phyloP scores from a whole-genome alignment of 2,888 invertebrate genomes.

The Xestia sexstrigata region DNA sequence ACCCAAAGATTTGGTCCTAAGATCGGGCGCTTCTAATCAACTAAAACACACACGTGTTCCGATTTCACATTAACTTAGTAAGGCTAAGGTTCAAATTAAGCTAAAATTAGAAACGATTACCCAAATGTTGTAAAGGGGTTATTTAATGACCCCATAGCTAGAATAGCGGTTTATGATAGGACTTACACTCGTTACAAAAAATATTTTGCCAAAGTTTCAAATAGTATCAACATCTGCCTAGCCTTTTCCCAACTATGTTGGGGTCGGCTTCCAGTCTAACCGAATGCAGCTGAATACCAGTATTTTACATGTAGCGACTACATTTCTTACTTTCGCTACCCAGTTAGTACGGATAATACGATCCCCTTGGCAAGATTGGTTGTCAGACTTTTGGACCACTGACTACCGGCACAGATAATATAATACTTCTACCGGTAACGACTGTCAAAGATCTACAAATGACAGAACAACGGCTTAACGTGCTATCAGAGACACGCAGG shows the following conservation, averaged over 20 bases:
- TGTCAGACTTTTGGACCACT: neutral
- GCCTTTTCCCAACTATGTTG: neutral
- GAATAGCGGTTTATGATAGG: neutral
- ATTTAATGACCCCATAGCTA: neutral
- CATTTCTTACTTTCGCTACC: neutral
- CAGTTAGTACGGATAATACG: neutral
- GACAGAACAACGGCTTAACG: neutral
- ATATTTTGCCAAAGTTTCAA: too few species aligned
- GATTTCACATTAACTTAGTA: neutral
- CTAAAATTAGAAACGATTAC: neutral
- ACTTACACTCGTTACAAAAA: too few species aligned
- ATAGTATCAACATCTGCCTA: too few species aligned
- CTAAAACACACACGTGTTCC: neutral
- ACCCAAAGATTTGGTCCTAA: neutral
- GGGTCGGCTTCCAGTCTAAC: neutral
- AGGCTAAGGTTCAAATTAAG: neutral
- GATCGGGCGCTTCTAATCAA: slow-evolving; percentile 1
- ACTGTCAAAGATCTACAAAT: neutral
- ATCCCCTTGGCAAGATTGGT: neutral
- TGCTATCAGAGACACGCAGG: neutral
- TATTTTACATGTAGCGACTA: neutral
- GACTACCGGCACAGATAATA: too few species aligned
- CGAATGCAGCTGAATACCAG: neutral
- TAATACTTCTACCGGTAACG: too few species aligned
- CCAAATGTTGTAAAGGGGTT: neutral